Evolutionary conservation across 2,888 invertebrate genomes (phyloP).

Genomic region (Ectemnius lituratus): DNA sequence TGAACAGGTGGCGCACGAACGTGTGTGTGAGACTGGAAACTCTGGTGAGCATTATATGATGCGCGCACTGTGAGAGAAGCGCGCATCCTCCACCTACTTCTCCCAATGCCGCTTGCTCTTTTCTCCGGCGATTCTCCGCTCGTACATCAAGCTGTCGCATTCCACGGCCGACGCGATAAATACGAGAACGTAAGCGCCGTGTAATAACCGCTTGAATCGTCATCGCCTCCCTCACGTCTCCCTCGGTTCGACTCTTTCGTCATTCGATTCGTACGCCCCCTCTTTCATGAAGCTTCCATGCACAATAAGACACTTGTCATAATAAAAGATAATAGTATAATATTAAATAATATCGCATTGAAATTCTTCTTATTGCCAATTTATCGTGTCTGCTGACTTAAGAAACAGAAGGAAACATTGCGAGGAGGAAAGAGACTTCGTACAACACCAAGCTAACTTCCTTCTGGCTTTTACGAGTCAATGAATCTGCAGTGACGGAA

Average conservation of each 20-base stretch:
- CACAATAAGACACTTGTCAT: no score
- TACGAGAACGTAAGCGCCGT: slow-evolving; percentile 33
- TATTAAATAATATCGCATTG: no score
- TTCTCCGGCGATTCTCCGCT: slow-evolving; percentile 23
- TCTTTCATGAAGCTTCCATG: no score
- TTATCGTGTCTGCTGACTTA: no score
- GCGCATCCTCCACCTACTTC: slow-evolving; percentile 7
- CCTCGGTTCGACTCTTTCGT: slow-evolving; percentile 34
- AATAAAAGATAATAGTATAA: no score
- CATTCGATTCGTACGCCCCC: slow-evolving; percentile 20
- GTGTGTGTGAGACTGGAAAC: no score
- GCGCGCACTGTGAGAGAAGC: no score
- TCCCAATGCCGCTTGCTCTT: background rate
- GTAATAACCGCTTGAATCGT: slow-evolving; percentile 11
- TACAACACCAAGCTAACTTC: no score
- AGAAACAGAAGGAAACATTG: background rate
- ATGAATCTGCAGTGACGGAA: slow-evolving; percentile 21
- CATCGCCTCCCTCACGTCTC: slow-evolving; percentile 7
- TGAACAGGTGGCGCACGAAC: no score
- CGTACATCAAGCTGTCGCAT: slow-evolving; percentile 41
- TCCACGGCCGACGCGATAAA: slow-evolving; percentile 36
- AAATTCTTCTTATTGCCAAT: no score
- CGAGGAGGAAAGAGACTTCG: no score
- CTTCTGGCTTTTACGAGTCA: slow-evolving; percentile 46
- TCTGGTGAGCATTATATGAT: background rate